Base-by-base conservation (phyloP, 2,888 invertebrate genomes). In the Amphipoea oculea region DNA sequence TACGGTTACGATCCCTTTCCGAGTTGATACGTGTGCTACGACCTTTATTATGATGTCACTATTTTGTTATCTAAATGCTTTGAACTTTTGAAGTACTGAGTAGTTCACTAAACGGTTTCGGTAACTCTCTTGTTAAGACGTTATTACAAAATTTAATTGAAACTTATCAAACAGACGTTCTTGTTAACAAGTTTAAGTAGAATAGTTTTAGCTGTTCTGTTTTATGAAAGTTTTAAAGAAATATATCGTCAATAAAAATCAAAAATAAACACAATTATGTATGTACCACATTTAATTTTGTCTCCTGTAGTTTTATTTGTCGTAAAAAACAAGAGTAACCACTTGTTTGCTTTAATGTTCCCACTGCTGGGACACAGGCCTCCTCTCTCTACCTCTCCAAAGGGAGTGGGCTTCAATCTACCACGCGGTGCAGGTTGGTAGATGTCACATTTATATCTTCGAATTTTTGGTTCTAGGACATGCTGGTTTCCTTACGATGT, bases 81-180 rank as follows among this genome's bases (percentile, higher is more conserved):
- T 54, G 20, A 20, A 54, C 20, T 29, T 57, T 75, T 51, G 48
- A 65, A 74, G 74, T 42, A 48, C 17, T 36, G 12, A 57, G 29
- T 60, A 17, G 17, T 78, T 57, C 29, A 57, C 70, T 36, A 63
- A 82, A 67, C 45, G 67, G 40, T 51, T 63, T 42, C 5, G 36
- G 36, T 1, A 81, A 71, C 71, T 78, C 29, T 63, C 23, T 69
- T 69, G 63, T 36, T 69, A 63, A 65, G 57, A 72, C n/a, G 65
- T 68, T 80, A 80, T 80, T 68, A 69, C 36, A 60, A 67, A 72
- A 71, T 57, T 57, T 78, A 68, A 82, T 82, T 83, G 57, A 51
- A 79, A 73, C 57, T 69, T 63, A 63, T 40, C 66, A 29, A 70
- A 66, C 23, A 23, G 60, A 14, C 5, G 57, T 63, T 29, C 20